These are phyloP conservation scores for Orthochromis malagaraziensis DNA, from an alignment of 2,113 vertebrate genomes.

Conservation along the genomic window DNA sequence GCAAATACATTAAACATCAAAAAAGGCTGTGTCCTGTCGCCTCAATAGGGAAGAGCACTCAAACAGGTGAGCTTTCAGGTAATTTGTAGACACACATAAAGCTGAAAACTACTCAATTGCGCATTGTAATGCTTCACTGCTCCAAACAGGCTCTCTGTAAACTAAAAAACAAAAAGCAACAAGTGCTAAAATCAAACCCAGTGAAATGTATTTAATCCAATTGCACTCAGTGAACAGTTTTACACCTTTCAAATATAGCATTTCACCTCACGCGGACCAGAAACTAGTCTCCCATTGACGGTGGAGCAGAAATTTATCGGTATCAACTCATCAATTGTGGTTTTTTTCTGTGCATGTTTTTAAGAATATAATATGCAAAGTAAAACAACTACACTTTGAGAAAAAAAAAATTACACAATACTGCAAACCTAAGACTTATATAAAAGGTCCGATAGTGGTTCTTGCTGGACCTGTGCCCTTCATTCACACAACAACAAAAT, in stretches of 20 bases:
- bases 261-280: not conserved
- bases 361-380: not conserved
- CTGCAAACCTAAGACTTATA: not conserved
- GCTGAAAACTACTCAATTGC: conserved; percentile 23
- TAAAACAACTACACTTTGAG: not conserved
- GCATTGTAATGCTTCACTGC: not conserved
- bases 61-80: conserved; percentile 14
- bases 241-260: not conserved
- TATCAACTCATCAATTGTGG: not conserved
- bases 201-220: conserved; percentile 22
- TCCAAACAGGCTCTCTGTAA: not conserved
- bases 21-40: not conserved
- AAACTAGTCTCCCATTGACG: conserved; percentile 4
- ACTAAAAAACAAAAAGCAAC: not conserved
- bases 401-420: not conserved
- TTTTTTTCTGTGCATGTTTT: not conserved
- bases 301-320: not conserved
- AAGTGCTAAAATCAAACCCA: conserved; percentile 32
- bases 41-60: not conserved
- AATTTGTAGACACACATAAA: conserved; percentile 25
- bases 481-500: conserved; percentile 5
- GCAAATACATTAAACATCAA: conserved; percentile 32
- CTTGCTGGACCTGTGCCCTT: conserved; percentile 19
- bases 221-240: not conserved
- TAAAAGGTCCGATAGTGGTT: conserved; percentile 15